Evolutionary conservation across 2,113 vertebrate genomes (phyloP), one percentile per base, ranked within the genome.

Genomic region (Glaucidium brasilianum): DNA sequence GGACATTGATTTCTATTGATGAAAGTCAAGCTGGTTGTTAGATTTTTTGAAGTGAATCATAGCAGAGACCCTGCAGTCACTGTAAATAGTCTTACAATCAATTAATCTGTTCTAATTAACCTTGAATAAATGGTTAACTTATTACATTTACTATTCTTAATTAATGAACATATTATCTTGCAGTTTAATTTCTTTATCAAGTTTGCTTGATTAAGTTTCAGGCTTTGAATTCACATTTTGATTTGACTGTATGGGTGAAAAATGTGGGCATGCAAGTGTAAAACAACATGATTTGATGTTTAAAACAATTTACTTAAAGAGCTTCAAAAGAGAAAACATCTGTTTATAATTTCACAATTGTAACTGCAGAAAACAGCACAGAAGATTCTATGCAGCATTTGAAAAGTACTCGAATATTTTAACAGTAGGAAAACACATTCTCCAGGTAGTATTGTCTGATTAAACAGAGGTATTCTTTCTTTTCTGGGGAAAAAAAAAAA

Each of bases 51-150:
- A 71, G 7, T 43, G 41, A 84, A 69, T 62, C 29, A 26, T 11
- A 29, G 16, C 45, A 74, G 19, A 69, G 19, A 80, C 4, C 25
- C 25, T 67, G 10, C 29, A 83, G 30, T 50, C 22, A 77, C 8
- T 74, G 4, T 55, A 84, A 88, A 83, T 62, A 84, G 41, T 22
- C 63, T 95, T 88, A 45, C 59, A 91, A 86, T 73, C 83, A 94
- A 53, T 72, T 88, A 85, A 80, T 30, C 29, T 80, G 11, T 37
- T 80, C 23, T 85, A 83, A 93, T 94, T 85, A 95, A 90, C 67
- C 41, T 95, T 77, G 68, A 88, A 47, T 25, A 85, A 92, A 92
- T 75, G 4, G 72, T 81, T 85, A 92, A 68, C 69, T 86, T 96
- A 56, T 84, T 87, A 63, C 17, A 78, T 83, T 87, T 71, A 35